phyloP scores from a whole-genome alignment of 2,888 invertebrate genomes.

The Perdita meconis region DNA sequence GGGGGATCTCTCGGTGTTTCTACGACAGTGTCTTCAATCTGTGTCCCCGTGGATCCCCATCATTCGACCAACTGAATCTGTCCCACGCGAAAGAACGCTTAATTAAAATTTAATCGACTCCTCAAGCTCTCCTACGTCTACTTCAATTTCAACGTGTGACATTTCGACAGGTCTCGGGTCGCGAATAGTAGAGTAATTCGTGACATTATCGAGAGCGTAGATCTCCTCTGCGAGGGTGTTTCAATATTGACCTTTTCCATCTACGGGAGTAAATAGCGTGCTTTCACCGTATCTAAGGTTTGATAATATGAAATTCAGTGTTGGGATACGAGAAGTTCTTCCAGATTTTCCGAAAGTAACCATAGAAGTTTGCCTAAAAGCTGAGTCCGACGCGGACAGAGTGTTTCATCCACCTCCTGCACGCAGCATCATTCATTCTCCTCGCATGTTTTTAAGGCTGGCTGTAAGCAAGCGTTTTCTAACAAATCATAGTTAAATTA shows the following conservation, averaged over 20 bases:
- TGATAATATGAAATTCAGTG: background rate
- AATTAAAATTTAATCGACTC: background rate
- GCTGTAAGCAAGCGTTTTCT: slow-evolving; percentile 36
- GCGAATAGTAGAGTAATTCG: slow-evolving; percentile 14
- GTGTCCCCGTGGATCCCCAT: background rate
- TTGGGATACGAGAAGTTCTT: background rate
- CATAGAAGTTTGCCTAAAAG: background rate
- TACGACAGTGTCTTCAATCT: background rate
- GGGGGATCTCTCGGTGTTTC: background rate
- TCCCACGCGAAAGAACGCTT: background rate
- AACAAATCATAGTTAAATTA: slow-evolving; percentile 56
- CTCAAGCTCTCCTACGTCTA: background rate
- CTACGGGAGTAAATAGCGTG: slow-evolving; percentile 24
- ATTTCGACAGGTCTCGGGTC: slow-evolving; percentile 1
- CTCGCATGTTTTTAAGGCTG: slow-evolving; percentile 23
- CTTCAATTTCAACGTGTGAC: background rate
- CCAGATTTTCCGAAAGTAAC: background rate
- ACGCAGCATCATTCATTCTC: slow-evolving; percentile 33
- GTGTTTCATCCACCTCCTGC: background rate
- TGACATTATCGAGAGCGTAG: slow-evolving; percentile 18
- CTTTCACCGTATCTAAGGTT: background rate
- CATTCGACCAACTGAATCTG: background rate
- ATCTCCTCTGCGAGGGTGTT: slow-evolving; percentile 32
- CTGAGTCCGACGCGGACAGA: background rate
- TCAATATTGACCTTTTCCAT: slow-evolving; percentile 39